Base-by-base conservation (phyloP, 2,113 vertebrate species). In the Scatophagus argus region DNA sequence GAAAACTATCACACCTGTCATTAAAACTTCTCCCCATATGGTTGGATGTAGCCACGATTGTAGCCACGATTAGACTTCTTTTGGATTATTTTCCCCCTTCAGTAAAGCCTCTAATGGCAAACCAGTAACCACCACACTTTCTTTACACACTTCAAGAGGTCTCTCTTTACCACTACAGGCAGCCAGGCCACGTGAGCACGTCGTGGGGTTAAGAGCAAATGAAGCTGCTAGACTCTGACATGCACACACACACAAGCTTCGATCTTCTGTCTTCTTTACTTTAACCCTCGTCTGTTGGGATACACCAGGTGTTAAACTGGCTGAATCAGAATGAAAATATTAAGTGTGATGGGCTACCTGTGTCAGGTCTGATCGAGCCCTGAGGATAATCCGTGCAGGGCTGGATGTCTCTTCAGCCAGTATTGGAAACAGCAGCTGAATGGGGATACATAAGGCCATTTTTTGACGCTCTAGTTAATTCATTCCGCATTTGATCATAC, bases 221-320 rank as follows among this genome's bases (percentile, higher is more conserved):
- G 44, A 36, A 54, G 81, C 67, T 63, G 25, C 46, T 19, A 1
- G 23, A 63, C 60, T 66, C 52, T 69, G 60, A 71, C 69, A 11
- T 8, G 11, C 69, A 82, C 59, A 79, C 82, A 76, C 63, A 56
- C 41, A 44, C 39, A 41, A n/a, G 16, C 70, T 83, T 88, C 41
- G 58, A 82, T 86, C 52, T 69, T 43, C 58, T 77, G 76, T 85
- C 72, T 65, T 19, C 56, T 71, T 82, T 61, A 39, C 64, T 86
- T 74, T 82, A 49, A 79, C 85, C 54, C 23, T 41, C 34, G 67
- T 56, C 56, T 36, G 38, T 10, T 36, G 66, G 65, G 77, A 56
- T 16, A 47, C 36, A 41, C 21, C 14, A 10, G 43, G 44, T 79
- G 39, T 75, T 81, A 81, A 79, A 87, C 72, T 73, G 73, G 36